These are phyloP conservation scores for Calyptommatus sinebrachiatus DNA, from an alignment of 2,113 vertebrate genomes.

Conservation along the genomic window DNA sequence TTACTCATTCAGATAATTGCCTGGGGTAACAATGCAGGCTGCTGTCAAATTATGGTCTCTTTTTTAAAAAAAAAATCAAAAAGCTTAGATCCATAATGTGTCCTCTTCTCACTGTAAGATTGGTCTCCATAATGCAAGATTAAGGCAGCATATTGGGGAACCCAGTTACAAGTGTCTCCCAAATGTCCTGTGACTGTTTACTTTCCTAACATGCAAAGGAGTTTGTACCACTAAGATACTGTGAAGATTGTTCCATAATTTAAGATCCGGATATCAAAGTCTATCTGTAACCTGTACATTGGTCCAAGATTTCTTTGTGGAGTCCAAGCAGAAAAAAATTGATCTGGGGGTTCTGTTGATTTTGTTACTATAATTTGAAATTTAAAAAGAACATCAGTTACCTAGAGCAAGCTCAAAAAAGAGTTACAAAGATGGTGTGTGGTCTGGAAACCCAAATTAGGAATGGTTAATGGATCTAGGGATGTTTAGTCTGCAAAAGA, in stretches of 20 bases:
- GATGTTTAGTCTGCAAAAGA: too few species aligned
- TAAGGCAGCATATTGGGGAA: not conserved
- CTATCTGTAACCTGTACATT: not conserved
- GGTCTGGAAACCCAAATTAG: too few species aligned
- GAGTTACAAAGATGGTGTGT: too few species aligned
- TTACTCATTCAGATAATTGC: too few species aligned
- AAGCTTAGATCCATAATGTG: not conserved
- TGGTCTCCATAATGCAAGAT: not conserved
- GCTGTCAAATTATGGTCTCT: not conserved
- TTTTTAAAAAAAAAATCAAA: not conserved
- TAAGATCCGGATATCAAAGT: not conserved
- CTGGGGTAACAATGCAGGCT: not conserved
- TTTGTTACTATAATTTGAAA: not conserved
- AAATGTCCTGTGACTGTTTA: not conserved
- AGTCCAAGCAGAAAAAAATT: not conserved
- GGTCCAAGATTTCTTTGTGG: not conserved
- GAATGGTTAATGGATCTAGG: too few species aligned
- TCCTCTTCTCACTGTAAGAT: not conserved
- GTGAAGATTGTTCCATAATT: slow-evolving; percentile 14
- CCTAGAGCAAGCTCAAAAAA: too few species aligned
- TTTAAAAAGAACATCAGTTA: too few species aligned
- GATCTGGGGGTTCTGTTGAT: not conserved
- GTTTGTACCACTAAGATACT: not conserved
- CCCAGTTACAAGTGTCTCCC: not conserved
- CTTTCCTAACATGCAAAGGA: not conserved